Evolutionary conservation across 1,140 invertebrate genomes (phyloP).

Genomic region (Hylaeus anthracinus): DNA sequence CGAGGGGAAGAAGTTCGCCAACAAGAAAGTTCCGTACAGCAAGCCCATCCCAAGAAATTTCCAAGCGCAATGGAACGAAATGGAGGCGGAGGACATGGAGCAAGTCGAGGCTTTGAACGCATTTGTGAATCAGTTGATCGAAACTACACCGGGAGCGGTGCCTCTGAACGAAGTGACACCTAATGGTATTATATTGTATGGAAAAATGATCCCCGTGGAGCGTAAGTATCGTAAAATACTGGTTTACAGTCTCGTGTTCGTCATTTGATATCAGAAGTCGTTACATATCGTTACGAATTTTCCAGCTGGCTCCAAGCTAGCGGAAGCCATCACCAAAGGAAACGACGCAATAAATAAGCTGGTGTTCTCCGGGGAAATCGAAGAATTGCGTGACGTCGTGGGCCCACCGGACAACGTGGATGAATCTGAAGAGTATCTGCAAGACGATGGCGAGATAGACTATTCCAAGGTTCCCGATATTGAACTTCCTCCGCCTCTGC

Average conservation of each 20-base stretch:
- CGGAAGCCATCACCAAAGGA: conserved; percentile 88
- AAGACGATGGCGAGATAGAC: conserved; percentile 79
- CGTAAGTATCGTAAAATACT: conserved; percentile 76
- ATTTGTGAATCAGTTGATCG: conserved; percentile 86
- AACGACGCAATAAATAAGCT: conserved; percentile 87
- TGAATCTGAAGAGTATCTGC: conserved; percentile 82
- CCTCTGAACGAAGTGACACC: conserved; percentile 87
- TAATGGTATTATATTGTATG: conserved; percentile 89
- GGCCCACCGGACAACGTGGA: conserved; percentile 83
- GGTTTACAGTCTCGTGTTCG: conserved; percentile 1
- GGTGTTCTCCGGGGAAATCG: conserved; percentile 88
- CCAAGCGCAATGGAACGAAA: conserved; percentile 97
- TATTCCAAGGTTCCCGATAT: conserved; percentile 75
- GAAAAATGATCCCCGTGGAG: conserved; percentile 89
- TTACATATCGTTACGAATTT: conserved; percentile 44
- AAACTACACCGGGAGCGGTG: conserved; percentile 86
- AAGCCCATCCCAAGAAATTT: conserved; percentile 98
- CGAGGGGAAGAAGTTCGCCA: conserved; percentile 85
- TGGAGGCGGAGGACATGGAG: conserved; percentile 84
- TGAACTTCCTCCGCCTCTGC: conserved; percentile 76
- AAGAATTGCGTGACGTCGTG: conserved; percentile 88
- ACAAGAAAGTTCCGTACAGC: conserved; percentile 94
- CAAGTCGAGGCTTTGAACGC: conserved; percentile 82
- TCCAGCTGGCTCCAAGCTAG: conserved; percentile 86
- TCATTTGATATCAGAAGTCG: background rate